These are phyloP conservation scores for Bilobella aurantiaca DNA, from an alignment of 1,140 invertebrate species.

Conservation along the genomic window DNA sequence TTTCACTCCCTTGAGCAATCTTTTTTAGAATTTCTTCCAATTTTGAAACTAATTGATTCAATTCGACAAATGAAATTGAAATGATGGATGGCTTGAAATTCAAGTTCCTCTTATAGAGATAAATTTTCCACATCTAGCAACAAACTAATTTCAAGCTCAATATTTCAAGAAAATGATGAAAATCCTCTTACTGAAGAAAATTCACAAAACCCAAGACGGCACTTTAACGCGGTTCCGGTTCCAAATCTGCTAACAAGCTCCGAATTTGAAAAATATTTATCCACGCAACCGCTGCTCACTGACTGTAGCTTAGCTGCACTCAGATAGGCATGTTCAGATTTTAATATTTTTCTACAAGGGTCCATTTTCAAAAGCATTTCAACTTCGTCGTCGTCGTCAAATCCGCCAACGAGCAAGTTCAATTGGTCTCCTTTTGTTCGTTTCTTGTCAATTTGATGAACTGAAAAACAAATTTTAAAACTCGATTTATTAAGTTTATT, in stretches of 20 bases:
- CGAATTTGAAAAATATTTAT: neutral
- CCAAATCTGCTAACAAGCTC: neutral
- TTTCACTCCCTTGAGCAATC: neutral
- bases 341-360: too few species aligned
- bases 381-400: too few species aligned
- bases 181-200: neutral
- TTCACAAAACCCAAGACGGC: neutral
- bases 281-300: neutral
- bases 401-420: too few species aligned
- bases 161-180: neutral
- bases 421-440: too few species aligned
- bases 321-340: neutral
- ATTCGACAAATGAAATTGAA: neutral
- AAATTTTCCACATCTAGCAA: neutral
- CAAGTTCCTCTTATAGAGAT: neutral
- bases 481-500: too few species aligned
- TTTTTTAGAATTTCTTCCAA: neutral
- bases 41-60: neutral
- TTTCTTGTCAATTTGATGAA: too few species aligned
- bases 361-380: too few species aligned
- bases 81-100: neutral
- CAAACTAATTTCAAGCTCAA: neutral
- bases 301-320: neutral
- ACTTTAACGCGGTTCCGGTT: neutral
- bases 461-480: too few species aligned